Evolutionary conservation across 2,888 invertebrate species (phyloP).

Genomic region (Actias luna): DNA sequence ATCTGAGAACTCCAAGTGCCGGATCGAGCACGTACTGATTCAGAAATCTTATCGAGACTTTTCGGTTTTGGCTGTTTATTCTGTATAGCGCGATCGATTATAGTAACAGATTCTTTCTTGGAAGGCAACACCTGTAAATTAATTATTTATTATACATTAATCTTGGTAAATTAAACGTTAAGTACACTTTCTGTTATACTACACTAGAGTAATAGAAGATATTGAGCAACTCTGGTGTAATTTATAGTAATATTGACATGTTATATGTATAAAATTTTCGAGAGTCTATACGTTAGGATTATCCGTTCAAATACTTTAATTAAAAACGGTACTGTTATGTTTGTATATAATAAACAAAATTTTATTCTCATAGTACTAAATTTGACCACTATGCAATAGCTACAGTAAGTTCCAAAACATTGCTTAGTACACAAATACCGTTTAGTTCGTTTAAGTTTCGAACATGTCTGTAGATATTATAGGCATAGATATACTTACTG

Average conservation of each 20-base stretch:
- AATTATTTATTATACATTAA: not conserved
- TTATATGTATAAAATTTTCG: too few species aligned
- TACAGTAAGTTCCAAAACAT: not conserved
- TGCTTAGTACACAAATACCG: not conserved
- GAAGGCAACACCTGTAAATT: slow-evolving; percentile 34
- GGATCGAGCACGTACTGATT: slow-evolving; percentile 79
- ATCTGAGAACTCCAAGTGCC: slow-evolving; percentile 82
- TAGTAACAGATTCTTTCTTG: slow-evolving; percentile 28
- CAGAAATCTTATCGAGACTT: slow-evolving; percentile 28
- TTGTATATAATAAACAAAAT: too few species aligned
- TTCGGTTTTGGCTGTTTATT: slow-evolving; percentile 24
- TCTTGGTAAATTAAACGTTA: not conserved
- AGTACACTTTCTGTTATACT: not conserved
- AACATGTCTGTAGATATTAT: not conserved
- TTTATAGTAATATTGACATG: too few species aligned
- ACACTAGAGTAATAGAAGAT: not conserved
- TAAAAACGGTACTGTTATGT: too few species aligned
- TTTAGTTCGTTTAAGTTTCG: not conserved
- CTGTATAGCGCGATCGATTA: slow-evolving; percentile 16
- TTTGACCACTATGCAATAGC: not conserved
- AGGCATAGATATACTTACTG: slow-evolving; percentile 71
- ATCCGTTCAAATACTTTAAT: too few species aligned
- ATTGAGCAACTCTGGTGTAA: too few species aligned
- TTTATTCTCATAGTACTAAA: not conserved
- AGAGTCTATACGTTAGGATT: too few species aligned